phyloP scores from a whole-genome alignment of 2,888 invertebrate genomes.

The Terebella lapidaria region DNA sequence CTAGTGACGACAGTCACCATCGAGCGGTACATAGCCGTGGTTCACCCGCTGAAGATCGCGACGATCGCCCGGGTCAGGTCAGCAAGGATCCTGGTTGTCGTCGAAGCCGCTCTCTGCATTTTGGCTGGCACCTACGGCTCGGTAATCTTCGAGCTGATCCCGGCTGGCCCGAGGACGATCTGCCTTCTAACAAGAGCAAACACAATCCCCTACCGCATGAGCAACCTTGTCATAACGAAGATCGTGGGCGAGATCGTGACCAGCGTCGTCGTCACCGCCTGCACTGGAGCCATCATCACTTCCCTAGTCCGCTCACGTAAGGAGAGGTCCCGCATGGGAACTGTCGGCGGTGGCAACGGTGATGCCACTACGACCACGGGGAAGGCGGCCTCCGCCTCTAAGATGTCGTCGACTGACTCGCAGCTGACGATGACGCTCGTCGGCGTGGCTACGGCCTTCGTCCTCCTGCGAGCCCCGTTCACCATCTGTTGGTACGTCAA shows the following conservation, averaged over 20 bases:
- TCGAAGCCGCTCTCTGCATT: not conserved
- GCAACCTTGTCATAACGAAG: not conserved
- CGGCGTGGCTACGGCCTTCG: not conserved
- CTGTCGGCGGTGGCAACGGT: too few relatives aligned
- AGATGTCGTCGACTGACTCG: not conserved
- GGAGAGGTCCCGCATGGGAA: not conserved
- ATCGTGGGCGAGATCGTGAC: not conserved
- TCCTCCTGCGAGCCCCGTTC: not conserved
- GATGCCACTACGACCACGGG: too few relatives aligned
- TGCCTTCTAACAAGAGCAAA: not conserved
- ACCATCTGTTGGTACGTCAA: not conserved
- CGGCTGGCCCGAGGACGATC: not conserved
- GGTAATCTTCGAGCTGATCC: not conserved
- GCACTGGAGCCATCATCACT: not conserved
- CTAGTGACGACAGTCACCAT: not conserved
- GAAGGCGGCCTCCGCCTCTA: not conserved
- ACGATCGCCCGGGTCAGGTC: not conserved
- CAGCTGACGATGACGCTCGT: not conserved
- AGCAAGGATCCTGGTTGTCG: not conserved
- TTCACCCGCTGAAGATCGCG: not conserved
- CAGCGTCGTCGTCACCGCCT: not conserved
- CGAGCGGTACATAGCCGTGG: not conserved
- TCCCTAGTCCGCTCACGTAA: not conserved
- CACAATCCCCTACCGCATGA: not conserved
- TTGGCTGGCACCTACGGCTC: not conserved